Base-by-base conservation (phyloP, 2,888 invertebrate species). In the Chrysodeixis includens region DNA sequence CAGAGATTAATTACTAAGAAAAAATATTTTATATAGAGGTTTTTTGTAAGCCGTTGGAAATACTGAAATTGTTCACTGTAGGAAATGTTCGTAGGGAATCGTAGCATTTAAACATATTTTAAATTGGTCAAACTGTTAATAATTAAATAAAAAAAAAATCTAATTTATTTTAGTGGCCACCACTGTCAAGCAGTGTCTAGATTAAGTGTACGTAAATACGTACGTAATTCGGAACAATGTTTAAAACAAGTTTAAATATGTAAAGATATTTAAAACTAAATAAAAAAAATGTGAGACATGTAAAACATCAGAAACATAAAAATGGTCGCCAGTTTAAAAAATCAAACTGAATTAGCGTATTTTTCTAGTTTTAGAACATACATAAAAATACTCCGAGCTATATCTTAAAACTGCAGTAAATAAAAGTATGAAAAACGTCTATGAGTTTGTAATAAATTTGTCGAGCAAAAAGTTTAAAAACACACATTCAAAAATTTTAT, bases 401-500 rank as follows among this genome's bases (percentile, higher is more conserved):
- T 6, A 6, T 6, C 26, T 26, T 26, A 26, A 26, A 6, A 26
- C 12, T 12, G 10, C 35, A 35, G 35, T 3, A 35, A 12, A 40
- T n/a, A 40, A n/a, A n/a, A n/a, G 40, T n/a, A n/a, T n/a, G n/a
- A n/a, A n/a, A n/a, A n/a, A n/a, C n/a, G n/a, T n/a, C n/a, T n/a
- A n/a, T n/a, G n/a, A n/a, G n/a, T n/a, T n/a, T n/a, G n/a, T n/a
- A n/a, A n/a, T n/a, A n/a, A n/a, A n/a, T n/a, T n/a, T n/a, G n/a
- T n/a, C n/a, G n/a, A n/a, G n/a, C n/a, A n/a, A 26, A 26, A 4
- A 6, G 26, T 26, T 26, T n/a, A 14, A 7, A n/a, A 14, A 52
- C 26, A 26, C 46, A 51, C 9, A 20, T 22, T 54, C 44, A 22
- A 12, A 71, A 69, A 69, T 62, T 62, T n/a, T 52, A 30, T 32